Percentiles rank a stretch among this genome's conserved stretches.
Evolutionary conservation across 2,113 vertebrate species (phyloP).

Genomic region (Brachirus orientalis): DNA sequence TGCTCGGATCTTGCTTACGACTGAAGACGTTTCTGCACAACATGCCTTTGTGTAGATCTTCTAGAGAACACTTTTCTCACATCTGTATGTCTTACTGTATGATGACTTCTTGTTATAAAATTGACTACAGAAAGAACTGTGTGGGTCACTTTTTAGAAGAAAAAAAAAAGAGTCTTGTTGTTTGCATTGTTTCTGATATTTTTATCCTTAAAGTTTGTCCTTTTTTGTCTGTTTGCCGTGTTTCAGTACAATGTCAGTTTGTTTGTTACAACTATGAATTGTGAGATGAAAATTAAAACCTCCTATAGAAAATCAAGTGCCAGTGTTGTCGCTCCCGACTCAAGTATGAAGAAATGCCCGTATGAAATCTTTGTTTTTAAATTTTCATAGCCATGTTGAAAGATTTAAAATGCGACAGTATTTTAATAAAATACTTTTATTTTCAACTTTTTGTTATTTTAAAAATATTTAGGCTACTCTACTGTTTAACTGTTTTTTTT

Average conservation of each 20-base stretch:
- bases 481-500: no score
- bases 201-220: constrained; percentile 46
- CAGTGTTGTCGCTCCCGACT: background rate
- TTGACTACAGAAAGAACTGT: constrained; percentile 29
- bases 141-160: constrained; percentile 50
- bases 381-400: no score
- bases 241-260: constrained; percentile 64
- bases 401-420: no score
- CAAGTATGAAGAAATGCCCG: background rate
- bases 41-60: no score
- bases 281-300: constrained; percentile 74
- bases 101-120: constrained; percentile 20
- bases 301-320: constrained; percentile 49
- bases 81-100: constrained; percentile 19
- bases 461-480: no score
- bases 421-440: no score
- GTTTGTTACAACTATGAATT: constrained; percentile 70
- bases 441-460: no score
- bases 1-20: no score
- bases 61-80: constrained; percentile 21
- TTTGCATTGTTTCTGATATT: constrained; percentile 65
- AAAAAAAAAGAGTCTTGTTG: constrained; percentile 53
- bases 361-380: background rate
- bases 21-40: no score
- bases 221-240: constrained; percentile 73